A percentile compares a stretch with the other conserved stretches of the same genome.
These are phyloP conservation scores for Cisticola juncidis DNA, from an alignment of 2,113 vertebrate species.

Conservation along the genomic window DNA sequence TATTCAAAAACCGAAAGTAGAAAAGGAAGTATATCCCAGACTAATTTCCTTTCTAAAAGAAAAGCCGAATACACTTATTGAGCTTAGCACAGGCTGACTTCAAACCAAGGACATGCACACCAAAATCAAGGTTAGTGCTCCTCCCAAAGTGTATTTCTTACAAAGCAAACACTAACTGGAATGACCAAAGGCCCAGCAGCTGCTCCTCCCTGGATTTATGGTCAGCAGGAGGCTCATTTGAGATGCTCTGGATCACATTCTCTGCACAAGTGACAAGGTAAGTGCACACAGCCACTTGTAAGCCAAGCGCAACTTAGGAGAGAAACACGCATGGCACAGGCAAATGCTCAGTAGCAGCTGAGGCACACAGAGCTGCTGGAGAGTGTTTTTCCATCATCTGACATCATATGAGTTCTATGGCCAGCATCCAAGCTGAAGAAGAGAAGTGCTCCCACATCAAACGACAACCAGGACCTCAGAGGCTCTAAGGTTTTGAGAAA, in stretches of 20 bases:
- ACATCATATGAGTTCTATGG: slow-evolving; percentile 6
- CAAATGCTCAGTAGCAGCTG: background rate
- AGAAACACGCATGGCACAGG: accelerated
- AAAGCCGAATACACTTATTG: background rate
- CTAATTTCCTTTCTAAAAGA: background rate
- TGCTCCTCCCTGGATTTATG: accelerated
- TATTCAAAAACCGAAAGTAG: background rate
- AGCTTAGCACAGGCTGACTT: background rate
- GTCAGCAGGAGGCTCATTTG: background rate
- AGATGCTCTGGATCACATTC: accelerated
- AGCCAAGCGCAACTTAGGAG: background rate
- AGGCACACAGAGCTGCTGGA: background rate
- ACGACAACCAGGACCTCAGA: background rate
- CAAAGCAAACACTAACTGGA: background rate
- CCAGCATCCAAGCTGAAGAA: background rate
- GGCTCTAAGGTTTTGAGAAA: background rate
- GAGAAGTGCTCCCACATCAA: background rate
- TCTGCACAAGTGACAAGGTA: background rate
- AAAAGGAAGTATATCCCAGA: background rate
- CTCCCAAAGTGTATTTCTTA: background rate
- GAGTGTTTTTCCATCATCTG: background rate
- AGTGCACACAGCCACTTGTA: accelerated
- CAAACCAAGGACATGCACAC: background rate
- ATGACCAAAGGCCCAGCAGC: background rate
- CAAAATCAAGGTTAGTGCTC: background rate